A percentile compares a stretch with the other conserved stretches of the same genome.
phyloP scores from a whole-genome alignment of 2,113 vertebrate genomes.

The Cynoglossus semilaevis region DNA sequence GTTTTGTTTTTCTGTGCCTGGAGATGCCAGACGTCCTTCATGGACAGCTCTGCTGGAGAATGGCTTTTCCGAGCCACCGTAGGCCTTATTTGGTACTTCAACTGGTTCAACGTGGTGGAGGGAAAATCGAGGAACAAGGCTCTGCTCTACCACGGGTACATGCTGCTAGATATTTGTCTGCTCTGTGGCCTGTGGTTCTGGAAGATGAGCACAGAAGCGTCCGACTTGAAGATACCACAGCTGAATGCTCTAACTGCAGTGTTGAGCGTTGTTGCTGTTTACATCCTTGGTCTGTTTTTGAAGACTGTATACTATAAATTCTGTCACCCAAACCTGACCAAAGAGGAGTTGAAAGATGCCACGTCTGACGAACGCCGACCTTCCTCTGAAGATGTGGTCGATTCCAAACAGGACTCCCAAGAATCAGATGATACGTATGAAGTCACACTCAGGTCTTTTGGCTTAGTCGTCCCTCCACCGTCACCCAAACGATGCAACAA shows the following conservation, averaged over 20 bases:
- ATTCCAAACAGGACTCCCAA: neutral
- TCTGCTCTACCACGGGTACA: slow-evolving; percentile 76
- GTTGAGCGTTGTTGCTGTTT: neutral
- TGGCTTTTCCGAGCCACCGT: slow-evolving; percentile 79
- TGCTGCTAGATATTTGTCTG: slow-evolving; percentile 73
- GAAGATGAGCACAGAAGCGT: slow-evolving; percentile 18
- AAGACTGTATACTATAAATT: slow-evolving; percentile 58
- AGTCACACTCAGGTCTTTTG: neutral
- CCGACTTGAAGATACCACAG: fast-evolving
- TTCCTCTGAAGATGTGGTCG: neutral
- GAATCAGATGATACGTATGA: no score
- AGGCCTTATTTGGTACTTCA: slow-evolving; percentile 85
- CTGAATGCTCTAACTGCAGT: fast-evolving
- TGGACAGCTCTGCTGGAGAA: slow-evolving; percentile 67
- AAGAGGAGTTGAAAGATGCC: neutral
- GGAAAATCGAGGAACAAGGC: slow-evolving; percentile 68
- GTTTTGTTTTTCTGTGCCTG: slow-evolving; percentile 76
- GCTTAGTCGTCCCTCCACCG: neutral
- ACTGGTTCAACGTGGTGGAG: slow-evolving; percentile 81
- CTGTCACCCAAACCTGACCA: slow-evolving; percentile 52
- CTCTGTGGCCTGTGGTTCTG: slow-evolving; percentile 75
- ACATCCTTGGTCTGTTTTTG: slow-evolving; percentile 25
- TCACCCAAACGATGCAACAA: slow-evolving; percentile 19
- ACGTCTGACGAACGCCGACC: fast-evolving
- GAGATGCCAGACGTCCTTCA: slow-evolving; percentile 76